Percentiles rank a stretch among this genome's conserved stretches.
Conservation (phyloP, 2,113 vertebrate species). For the Amblyopsis rosae region DNA sequence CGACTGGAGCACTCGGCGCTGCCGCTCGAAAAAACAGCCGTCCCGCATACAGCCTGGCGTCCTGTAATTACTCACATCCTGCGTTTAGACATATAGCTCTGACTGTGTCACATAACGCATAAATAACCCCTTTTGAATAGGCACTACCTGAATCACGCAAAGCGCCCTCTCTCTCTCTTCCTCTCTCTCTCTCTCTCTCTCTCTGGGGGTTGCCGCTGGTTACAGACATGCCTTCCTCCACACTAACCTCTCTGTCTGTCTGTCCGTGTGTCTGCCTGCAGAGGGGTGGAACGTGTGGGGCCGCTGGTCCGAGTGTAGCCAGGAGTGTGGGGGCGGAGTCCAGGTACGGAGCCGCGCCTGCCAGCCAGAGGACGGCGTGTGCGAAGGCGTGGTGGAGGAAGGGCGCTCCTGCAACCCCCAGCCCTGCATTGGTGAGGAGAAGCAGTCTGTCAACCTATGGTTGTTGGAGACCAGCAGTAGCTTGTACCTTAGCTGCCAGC, state of each 20-base stretch:
- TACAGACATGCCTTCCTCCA: neutral
- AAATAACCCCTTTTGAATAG: neutral
- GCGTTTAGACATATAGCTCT: neutral
- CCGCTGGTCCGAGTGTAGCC: constrained; percentile 93
- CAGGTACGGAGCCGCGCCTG: constrained; percentile 90
- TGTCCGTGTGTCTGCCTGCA: constrained; percentile 47
- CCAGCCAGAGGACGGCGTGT: constrained; percentile 83
- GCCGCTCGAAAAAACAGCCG: constrained; percentile 2
- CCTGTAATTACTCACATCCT: constrained; percentile 27
- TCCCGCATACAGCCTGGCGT: no score
- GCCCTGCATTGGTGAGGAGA: constrained; percentile 84
- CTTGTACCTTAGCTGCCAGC: constrained; percentile 6
- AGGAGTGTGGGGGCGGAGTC: constrained; percentile 92
- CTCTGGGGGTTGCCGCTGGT: neutral
- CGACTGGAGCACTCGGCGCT: neutral
- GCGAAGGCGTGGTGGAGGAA: constrained; percentile 92
- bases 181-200: neutral
- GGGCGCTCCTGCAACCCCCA: constrained; percentile 93
- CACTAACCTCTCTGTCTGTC: constrained; percentile 33
- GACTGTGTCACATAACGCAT: neutral
- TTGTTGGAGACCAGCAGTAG: neutral
- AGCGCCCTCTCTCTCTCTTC: neutral
- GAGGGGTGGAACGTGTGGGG: constrained; percentile 94
- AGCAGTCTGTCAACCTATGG: constrained; percentile 5
- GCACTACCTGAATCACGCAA: neutral